These are phyloP conservation scores for Alectura lathami DNA, from an alignment of 2,113 vertebrate genomes.

Conservation along the genomic window DNA sequence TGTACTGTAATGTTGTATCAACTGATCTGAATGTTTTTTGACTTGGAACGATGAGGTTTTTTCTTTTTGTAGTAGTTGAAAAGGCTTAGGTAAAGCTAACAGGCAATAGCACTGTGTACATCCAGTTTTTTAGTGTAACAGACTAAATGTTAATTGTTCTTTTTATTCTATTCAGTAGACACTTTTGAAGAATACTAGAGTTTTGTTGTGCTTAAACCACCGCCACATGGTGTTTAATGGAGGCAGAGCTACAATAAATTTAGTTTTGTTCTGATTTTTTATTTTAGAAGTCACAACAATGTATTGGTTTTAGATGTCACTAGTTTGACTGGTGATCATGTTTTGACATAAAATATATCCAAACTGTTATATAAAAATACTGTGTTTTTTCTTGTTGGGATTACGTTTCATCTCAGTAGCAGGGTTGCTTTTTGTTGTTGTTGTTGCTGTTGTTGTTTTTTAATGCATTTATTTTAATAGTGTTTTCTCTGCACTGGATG, in stretches of 20 bases:
- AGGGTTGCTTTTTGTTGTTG: not conserved
- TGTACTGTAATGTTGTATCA: slow-evolving; percentile 95
- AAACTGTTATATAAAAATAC: slow-evolving; percentile 44
- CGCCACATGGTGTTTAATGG: slow-evolving; percentile 81
- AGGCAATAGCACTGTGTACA: slow-evolving; percentile 88
- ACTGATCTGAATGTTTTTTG: slow-evolving; percentile 87
- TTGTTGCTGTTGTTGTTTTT: too few relatives aligned
- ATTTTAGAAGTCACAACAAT: slow-evolving; percentile 77
- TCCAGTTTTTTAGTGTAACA: slow-evolving; percentile 84
- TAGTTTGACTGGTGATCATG: slow-evolving; percentile 45
- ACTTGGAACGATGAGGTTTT: slow-evolving; percentile 78
- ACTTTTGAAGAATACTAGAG: slow-evolving; percentile 83
- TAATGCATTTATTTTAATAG: slow-evolving; percentile 42
- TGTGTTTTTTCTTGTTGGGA: not conserved
- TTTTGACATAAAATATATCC: slow-evolving; percentile 67
- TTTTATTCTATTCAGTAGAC: slow-evolving; percentile 89
- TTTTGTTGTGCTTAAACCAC: slow-evolving; percentile 89
- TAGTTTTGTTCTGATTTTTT: slow-evolving; percentile 89
- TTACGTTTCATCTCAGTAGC: not conserved
- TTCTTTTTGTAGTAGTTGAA: slow-evolving; percentile 83
- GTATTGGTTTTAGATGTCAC: slow-evolving; percentile 65
- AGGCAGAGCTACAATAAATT: slow-evolving; percentile 87
- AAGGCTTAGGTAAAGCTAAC: slow-evolving; percentile 88
- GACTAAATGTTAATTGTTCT: slow-evolving; percentile 81
- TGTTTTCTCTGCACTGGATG: slow-evolving; percentile 47